These are phyloP conservation scores for Dreissena polymorpha DNA, from an alignment of 1,140 invertebrate species.

Conservation along the genomic window DNA sequence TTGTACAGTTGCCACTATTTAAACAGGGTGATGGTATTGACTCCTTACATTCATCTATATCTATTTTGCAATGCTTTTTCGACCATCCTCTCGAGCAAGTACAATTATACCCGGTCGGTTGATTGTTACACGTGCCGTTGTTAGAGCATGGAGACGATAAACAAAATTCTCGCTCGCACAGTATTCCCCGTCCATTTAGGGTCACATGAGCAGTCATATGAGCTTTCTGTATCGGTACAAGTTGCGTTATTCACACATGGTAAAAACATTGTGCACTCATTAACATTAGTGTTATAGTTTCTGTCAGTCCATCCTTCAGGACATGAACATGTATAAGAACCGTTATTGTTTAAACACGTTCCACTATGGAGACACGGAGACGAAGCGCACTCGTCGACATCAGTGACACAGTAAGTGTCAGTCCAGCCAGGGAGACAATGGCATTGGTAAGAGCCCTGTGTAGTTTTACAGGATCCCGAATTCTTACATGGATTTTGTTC, in stretches of 20 bases:
- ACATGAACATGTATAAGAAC: constrained; percentile 35
- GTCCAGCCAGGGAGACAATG: constrained; percentile 21
- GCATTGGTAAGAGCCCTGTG: constrained; percentile 31
- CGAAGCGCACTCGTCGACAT: constrained; percentile 42
- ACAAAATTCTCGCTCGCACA: neutral
- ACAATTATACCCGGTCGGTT: constrained; percentile 25
- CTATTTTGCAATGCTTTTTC: constrained; percentile 19
- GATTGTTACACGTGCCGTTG: constrained; percentile 22
- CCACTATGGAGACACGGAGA: constrained; percentile 54
- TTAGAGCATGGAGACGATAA: constrained; percentile 10
- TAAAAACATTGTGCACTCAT: constrained; percentile 38
- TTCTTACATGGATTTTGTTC: constrained; percentile 9
- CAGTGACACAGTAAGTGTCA: constrained; percentile 20
- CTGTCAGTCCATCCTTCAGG: neutral
- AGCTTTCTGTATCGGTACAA: constrained; percentile 33
- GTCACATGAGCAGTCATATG: constrained; percentile 19
- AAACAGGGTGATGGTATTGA: neutral
- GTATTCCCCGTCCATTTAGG: neutral
- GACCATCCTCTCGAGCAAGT: constrained; percentile 32
- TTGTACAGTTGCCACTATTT: constrained; percentile 36
- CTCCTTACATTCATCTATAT: constrained; percentile 47
- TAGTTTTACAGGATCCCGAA: constrained; percentile 36
- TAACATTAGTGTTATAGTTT: constrained; percentile 16
- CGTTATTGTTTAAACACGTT: constrained; percentile 39
- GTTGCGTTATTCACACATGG: constrained; percentile 55